These are phyloP conservation scores for Porites evermanni DNA, from an alignment of 92 coral and sea anemone species.

Conservation along the genomic window DNA sequence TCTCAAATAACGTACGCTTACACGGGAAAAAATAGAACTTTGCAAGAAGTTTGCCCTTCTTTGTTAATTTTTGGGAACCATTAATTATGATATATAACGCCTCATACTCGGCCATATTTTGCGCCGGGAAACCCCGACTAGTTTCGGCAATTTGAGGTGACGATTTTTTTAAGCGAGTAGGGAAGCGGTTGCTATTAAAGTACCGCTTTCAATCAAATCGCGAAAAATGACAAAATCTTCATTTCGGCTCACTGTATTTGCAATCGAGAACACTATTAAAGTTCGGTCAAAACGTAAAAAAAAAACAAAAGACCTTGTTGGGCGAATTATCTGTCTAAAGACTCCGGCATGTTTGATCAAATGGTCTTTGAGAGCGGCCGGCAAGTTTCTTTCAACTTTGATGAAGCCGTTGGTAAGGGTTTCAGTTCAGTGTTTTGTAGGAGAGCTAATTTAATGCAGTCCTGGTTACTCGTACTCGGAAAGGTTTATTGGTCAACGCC, in stretches of 20 bases:
- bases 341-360: conserved; percentile 41
- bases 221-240: conserved; percentile 14
- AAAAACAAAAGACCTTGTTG: conserved; percentile 29
- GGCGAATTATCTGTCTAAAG: conserved; percentile 24
- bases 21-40: background rate
- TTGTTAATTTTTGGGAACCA: conserved; percentile 12
- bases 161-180: conserved; percentile 1
- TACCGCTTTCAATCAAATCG: conserved; percentile 38
- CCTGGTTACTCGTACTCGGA: background rate
- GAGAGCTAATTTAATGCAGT: conserved; percentile 13
- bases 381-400: background rate
- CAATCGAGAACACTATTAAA: background rate
- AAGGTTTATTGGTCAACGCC: conserved; percentile 12
- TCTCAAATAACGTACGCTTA: background rate
- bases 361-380: conserved; percentile 15
- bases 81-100: background rate
- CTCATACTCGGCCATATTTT: background rate
- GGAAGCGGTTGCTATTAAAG: conserved; percentile 9
- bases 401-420: background rate
- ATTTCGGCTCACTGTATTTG: conserved; percentile 19
- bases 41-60: background rate
- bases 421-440: background rate
- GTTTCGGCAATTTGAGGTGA: conserved; percentile 28
- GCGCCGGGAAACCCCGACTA: conserved; percentile 16
- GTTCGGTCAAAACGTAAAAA: conserved; percentile 9